Base-by-base conservation (phyloP, 2,113 vertebrate genomes). In the Syngnathus typhle region DNA sequence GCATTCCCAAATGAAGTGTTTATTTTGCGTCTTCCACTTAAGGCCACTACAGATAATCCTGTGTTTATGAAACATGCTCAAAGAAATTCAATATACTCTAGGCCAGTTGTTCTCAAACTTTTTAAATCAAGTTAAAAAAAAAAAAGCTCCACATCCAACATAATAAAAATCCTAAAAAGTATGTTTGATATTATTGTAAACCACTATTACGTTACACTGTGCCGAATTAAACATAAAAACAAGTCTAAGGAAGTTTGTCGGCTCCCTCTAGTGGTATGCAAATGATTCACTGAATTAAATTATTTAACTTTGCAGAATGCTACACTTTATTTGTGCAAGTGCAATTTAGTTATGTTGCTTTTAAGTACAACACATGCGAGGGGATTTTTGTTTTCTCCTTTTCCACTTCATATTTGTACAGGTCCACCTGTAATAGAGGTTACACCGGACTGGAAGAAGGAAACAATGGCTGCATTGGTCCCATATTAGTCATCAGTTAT, bases 401-500 rank as follows among this genome's bases (percentile, higher is more conserved):
- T 7, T 15, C 5, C 23, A 36, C 27, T 18, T 32, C 10, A 1
- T 19, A 7, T n/a, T 67, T 6, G 7, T 19, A n/a, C 7, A 38
- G 12, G 3, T 58, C 2, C 5, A 23, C 21, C 32, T 68, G 4
- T 59, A 52, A 64, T 63, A 44, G 15, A 13, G 32, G 41, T 60
- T 11, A 49, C 7, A 46, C 12, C 15, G 43, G 43, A 27, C 19
- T 13, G 3, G 44, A 39, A 71, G 65, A 65, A 12, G 6, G 9
- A 37, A 43, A 43, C 4, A 43, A 12, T 12, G 11, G 41, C 41
- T 11, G 12, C 41, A 43, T 41, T 38, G 9, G 55, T 16, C 27
- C n/a, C 43, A 37, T 7, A 37, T 69, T 38, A 59, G 6, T 68
- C 67, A 68, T 32, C 16, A 63, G 15, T 38, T 60, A 38, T 60